Evolutionary conservation across 2,888 invertebrate genomes (phyloP).

Genomic region (Saturnia japonica): DNA sequence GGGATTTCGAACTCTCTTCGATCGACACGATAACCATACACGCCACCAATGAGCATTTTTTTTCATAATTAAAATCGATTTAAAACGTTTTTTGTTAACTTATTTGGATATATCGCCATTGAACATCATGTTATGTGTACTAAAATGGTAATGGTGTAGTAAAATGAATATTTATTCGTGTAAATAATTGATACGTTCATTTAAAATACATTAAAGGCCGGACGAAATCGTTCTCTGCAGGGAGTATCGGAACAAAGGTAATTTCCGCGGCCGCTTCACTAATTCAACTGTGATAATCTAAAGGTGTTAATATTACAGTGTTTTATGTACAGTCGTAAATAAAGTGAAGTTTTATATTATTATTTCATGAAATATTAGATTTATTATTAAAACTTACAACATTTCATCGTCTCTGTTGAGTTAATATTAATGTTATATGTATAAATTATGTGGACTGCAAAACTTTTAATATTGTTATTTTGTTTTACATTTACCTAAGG

Average conservation of each 20-base stretch:
- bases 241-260: slow-evolving; percentile 49
- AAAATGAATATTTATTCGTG: slow-evolving; percentile 37
- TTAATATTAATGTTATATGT: neutral
- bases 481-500: no score
- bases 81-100: no score
- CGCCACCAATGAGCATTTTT: no score
- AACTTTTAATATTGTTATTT: neutral
- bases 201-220: slow-evolving; percentile 68
- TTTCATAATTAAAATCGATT: no score
- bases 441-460: neutral
- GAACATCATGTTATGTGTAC: neutral
- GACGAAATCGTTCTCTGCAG: slow-evolving; percentile 49
- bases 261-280: slow-evolving; percentile 45
- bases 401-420: neutral
- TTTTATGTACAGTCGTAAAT: slow-evolving; percentile 20
- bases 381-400: neutral
- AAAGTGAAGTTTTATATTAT: neutral
- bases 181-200: slow-evolving; percentile 59
- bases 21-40: no score
- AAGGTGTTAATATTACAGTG: slow-evolving; percentile 25
- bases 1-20: no score
- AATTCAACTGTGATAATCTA: slow-evolving; percentile 22
- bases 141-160: no score
- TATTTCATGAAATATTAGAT: slow-evolving; percentile 1
- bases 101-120: neutral